Base-by-base conservation (phyloP, 92 coral and sea anemone species). In the Palythoa heliodiscus region DNA sequence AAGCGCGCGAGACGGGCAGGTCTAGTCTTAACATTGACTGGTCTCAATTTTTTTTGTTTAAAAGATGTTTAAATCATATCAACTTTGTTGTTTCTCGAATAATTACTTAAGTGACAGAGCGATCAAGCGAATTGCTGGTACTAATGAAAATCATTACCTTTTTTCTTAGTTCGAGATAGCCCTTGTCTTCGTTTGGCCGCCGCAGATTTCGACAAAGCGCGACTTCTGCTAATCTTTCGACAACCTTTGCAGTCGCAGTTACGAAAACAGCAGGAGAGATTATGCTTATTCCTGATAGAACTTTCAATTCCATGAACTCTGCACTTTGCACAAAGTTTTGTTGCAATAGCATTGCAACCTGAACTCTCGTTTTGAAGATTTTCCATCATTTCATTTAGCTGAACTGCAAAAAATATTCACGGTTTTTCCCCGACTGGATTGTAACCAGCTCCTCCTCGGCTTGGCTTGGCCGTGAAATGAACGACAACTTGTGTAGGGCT, bases 261-360 rank as follows among this genome's bases (percentile, higher is more conserved):
- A 19, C 71, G 47, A 17, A 78, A 78, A 39, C n/a, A 19, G 11
- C 83, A 78, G 17, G 40, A 38, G 1, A 25, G 17, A n/a, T 35
- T 39, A 70, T 78, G 83, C 35, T n/a, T 61, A 24, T 78, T 17
- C 24, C 23, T 78, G 10, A 78, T 61, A 10, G 71, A 54, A 11
- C 71, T 78, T 60, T 64, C 71, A 19, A 78, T 19, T 17, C 83
- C 83, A 78, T 78, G 83, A 78, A 19, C 3, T 23, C 8, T 78
- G 54, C 83, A 78, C 35, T 78, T 78, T 40, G 83, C 71, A 61
- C 83, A 78, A 35, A 78, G 71, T 15, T 25, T 60, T 23, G 9
- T 38, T 17, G 52, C 48, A 13, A n/a, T 47, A 57, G 54, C 29
- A 5, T 74, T 38, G n/a, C 14, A 35, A 5, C 58, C 39, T 11